Evolutionary conservation across 2,113 vertebrate species (phyloP), one percentile per base, ranked within the genome.

Genomic region (Microcebus murinus): DNA sequence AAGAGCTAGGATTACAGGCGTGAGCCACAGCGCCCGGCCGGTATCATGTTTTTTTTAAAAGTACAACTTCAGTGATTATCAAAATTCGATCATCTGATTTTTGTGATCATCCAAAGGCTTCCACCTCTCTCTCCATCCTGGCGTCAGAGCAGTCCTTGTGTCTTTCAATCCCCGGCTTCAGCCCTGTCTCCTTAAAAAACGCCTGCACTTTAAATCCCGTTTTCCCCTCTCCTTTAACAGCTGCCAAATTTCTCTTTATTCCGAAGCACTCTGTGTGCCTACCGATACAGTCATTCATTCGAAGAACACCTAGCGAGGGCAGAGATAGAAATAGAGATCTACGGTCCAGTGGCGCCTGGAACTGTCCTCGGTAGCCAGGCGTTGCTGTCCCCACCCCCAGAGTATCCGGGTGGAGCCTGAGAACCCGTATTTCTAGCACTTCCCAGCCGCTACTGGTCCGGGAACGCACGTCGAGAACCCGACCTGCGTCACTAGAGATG

Each of bases 301-400:
- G 50, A 34, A 81, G 42, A 25, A 48, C 1, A 1, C 5, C 14
- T 15, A 14, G 27, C 25, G 25, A 55, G 31, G 50, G 14, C n/a
- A 15, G 57, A 52, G n/a, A 6, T 45, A 23, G 91, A 61, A 11
- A 1, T 3, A 17, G 80, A 45, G 11, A 42, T 27, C 90, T 57
- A 2, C 0, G 1, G 20, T 67, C 29, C 17, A 8, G 2, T 29
- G 36, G 48, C 1, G 0, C 23, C 1, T 21, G 8, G 42, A 5
- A 3, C 14, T 4, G 1, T 52, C 34, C 8, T 48, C 3, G 0
- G 25, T 42, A 20, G 5, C 29, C 34, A 0, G 7, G 1, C 4
- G 0, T 3, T 55, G 11, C 50, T n/a, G 6, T 50, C 15, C 25
- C 27, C 4, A 4, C 9, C 27, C 25, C 45, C 59, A 17, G 27